Evolutionary conservation across 2,113 vertebrate species (phyloP), one percentile per base, ranked within the genome.

Genomic region (Anarhynchus alexandrinus): DNA sequence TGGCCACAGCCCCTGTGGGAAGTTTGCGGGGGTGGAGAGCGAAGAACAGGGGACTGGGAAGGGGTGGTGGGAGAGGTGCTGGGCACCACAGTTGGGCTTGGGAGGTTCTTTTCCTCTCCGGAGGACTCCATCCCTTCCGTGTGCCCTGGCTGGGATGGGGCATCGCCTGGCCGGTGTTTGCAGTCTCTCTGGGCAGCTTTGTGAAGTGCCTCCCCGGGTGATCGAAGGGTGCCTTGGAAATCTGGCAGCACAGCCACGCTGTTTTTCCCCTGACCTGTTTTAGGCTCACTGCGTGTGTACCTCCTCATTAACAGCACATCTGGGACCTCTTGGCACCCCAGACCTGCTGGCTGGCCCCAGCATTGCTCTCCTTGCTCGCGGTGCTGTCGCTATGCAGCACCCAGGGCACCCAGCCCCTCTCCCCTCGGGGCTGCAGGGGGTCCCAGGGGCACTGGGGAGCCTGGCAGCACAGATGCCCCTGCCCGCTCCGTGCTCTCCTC

Each of bases 401-500:
- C 34, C 77, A 6, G 54, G 19, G 29, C 54, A 9, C 36, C 18
- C 71, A 86, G 29, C 34, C 43, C 34, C 47, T 15, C 15, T 89
- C 57, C 42, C 42, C 27, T 5, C 0, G 2, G 49, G 62, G n/a
- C n/a, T 61, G 13, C 12, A 2, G 34, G 1, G 6, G 10, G 11
- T 8, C 1, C 21, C 27, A 10, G 7, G 27, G 13, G 3, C 1
- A 0, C 1, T 23, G 10, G 12, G 51, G 55, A 66, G 11, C 57
- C 45, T 52, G 43, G 15, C 66, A 64, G 74, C 51, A 58, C 29
- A 29, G 54, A 1, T 6, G 11, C 25, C 54, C 7, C 36, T 74
- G 72, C 7, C 16, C 2, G 0, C 15, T n/a, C 66, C 8, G 0
- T 47, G 82, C 47, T 76, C 14, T 57, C 27, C 22, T 20, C 27